Percentiles rank a stretch among this genome's conserved stretches.
Conservation (phyloP, 92 coral and sea anemone species). For the Phymanthus crucifer region DNA sequence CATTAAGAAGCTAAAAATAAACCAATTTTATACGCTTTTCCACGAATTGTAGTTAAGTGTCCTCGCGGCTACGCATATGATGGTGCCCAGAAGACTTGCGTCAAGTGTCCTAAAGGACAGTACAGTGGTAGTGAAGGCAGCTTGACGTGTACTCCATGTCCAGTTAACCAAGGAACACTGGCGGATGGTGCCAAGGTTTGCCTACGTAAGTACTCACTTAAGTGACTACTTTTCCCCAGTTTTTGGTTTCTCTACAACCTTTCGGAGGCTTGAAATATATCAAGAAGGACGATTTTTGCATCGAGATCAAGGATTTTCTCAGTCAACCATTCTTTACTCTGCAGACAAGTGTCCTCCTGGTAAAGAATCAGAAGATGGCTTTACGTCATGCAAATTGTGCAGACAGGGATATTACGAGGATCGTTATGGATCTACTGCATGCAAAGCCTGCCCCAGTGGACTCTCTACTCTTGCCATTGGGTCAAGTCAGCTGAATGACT, state of each 20-base stretch:
- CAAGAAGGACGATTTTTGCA: no score
- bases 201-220: not conserved
- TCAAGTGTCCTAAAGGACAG: constrained; percentile 58
- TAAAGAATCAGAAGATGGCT: constrained; percentile 36
- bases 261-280: no score
- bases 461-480: constrained; percentile 49
- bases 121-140: constrained; percentile 65
- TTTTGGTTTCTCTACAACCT: no score
- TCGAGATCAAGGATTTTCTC: no score
- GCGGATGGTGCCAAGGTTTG: constrained; percentile 7
- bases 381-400: constrained; percentile 55
- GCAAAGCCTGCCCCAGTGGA: constrained; percentile 69
- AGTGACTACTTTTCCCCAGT: no score
- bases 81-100: constrained; percentile 39
- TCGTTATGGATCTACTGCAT: constrained; percentile 47
- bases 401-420: constrained; percentile 49
- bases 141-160: constrained; percentile 66
- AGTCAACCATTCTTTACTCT: not conserved
- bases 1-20: no score
- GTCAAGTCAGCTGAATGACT: constrained; percentile 35
- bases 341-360: constrained; percentile 31
- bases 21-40: no score
- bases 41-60: constrained; percentile 66
- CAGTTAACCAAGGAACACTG: constrained; percentile 51
- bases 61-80: constrained; percentile 70